Base-by-base conservation (phyloP, 2,888 invertebrate species). In the Habroteleia sp. region DNA sequence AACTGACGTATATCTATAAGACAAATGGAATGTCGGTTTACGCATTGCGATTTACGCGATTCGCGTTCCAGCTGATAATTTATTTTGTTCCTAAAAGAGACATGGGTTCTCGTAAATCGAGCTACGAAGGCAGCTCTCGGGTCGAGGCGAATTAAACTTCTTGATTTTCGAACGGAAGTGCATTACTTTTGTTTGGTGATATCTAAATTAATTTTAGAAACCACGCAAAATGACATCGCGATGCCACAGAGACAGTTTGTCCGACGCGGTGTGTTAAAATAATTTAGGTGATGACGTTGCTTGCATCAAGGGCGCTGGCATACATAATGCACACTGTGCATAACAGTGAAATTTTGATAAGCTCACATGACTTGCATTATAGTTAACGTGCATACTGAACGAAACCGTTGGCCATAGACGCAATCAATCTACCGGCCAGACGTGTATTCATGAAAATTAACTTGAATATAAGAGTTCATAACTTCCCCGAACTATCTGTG, bases 351-450 rank as follows among this genome's bases (percentile, higher is more conserved):
- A 76, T 76, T 76, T 76, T 72, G 76, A 76, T 76, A 76, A 71
- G 72, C 76, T 72, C 76, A 63, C 76, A 75, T 71, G 75, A 75
- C 75, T 75, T 71, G 75, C 75, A 68, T 76, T 72, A 76, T 68
- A 68, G 65, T 76, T 76, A 68, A 72, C 72, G 68, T 31, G 68
- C 71, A 66, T 66, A 54, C 60, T 16, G 66, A 75, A 60, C 76
- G 76, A 76, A 72, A 62, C 42, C 66, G 62, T 60, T 44, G 72
- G 37, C 62, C 66, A 68, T 62, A 62, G 71, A 72, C 58, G 71
- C 60, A 76, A 76, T 76, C 75, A 76, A 76, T 76, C 71, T 71
- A 66, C 54, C 31, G 44, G 17, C 46, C 60, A 72, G 75, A 54
- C 75, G 37, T 60, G 75, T 71, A 75, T 75, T 75, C 69, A 75